Conservation (phyloP, 1,140 invertebrate species). For the Philaenus spumarius region DNA sequence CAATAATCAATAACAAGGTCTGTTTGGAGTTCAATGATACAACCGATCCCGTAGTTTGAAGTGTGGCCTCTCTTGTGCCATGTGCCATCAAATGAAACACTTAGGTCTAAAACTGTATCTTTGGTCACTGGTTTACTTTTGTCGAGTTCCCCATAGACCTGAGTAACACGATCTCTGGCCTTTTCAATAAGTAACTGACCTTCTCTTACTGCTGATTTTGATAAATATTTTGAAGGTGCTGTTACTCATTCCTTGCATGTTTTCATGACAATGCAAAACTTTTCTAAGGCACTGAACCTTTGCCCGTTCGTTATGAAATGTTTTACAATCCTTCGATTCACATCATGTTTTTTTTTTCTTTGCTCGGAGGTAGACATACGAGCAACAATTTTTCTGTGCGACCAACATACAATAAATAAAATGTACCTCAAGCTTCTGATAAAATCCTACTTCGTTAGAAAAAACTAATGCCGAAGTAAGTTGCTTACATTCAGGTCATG, state of each 20-base stretch:
- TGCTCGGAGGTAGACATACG: not conserved
- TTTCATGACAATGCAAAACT: conserved; percentile 3
- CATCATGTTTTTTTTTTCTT: not conserved
- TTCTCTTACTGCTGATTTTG: not conserved
- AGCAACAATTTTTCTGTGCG: too few relatives aligned
- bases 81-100: not conserved
- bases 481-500: not conserved
- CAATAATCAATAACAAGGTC: not conserved
- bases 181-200: not conserved
- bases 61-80: too few relatives aligned
- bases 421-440: not conserved
- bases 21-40: not conserved
- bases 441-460: not conserved
- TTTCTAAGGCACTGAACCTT: not conserved
- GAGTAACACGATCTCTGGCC: not conserved
- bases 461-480: not conserved
- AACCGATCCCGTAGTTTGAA: not conserved
- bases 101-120: not conserved
- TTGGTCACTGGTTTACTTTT: not conserved
- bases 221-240: not conserved
- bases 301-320: not conserved
- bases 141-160: not conserved
- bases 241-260: not conserved
- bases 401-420: not conserved
- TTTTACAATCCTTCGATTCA: not conserved